A percentile compares a stretch with the other conserved stretches of the same genome.
Conservation (phyloP, 1,140 invertebrate genomes). For the Trinorchestia longiramus region DNA sequence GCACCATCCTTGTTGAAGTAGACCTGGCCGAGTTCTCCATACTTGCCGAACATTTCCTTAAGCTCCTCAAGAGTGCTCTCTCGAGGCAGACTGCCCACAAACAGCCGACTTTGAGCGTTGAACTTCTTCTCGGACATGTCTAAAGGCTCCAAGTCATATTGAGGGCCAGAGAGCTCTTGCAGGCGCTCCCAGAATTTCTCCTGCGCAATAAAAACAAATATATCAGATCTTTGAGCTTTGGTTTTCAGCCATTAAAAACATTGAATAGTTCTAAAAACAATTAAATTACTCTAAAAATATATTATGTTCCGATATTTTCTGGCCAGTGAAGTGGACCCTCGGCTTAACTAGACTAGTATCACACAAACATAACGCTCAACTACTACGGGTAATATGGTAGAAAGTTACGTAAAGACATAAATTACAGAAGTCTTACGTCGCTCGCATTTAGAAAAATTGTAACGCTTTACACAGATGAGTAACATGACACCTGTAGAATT, state of each 20-base stretch:
- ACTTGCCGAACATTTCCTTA: conserved; percentile 83
- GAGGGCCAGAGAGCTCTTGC: conserved; percentile 58
- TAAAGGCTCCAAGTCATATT: conserved; percentile 60
- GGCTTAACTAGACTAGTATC: too few species aligned
- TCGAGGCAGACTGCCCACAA: conserved; percentile 92
- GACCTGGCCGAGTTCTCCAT: conserved; percentile 89
- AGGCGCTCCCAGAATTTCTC: conserved; percentile 65
- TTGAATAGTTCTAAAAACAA: neutral
- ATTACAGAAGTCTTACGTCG: neutral
- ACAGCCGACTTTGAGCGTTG: conserved; percentile 89
- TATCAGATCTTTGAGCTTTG: neutral
- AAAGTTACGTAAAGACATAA: neutral
- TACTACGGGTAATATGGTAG: too few species aligned
- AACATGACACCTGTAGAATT: neutral
- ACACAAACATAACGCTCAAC: too few species aligned
- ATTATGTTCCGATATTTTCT: neutral
- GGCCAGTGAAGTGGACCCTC: too few species aligned
- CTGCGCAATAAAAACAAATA: conserved; percentile 49
- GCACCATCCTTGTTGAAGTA: conserved; percentile 96
- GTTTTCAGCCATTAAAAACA: neutral
- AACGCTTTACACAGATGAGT: neutral
- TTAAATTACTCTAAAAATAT: neutral
- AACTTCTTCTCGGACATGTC: conserved; percentile 76
- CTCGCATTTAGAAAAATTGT: neutral
- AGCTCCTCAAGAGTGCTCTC: conserved; percentile 91